Evolutionary conservation across 1,140 invertebrate species (phyloP).

Genomic region (Kradibia gibbosae): DNA sequence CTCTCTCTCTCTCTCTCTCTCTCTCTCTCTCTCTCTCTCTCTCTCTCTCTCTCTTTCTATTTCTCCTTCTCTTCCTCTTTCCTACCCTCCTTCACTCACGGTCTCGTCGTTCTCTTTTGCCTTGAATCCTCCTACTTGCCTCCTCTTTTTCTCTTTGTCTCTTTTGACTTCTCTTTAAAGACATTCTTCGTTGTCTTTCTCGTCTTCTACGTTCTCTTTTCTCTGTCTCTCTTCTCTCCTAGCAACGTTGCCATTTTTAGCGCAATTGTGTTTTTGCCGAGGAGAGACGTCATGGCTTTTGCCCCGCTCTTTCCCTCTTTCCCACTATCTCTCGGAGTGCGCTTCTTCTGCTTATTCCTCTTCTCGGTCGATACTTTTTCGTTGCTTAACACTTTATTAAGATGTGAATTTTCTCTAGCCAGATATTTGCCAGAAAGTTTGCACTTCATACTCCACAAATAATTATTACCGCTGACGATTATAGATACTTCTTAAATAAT

Average conservation of each 20-base stretch:
- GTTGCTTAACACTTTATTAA: background rate
- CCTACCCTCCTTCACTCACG: slow-evolving; percentile 41
- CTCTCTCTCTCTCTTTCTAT: slow-evolving; percentile 18
- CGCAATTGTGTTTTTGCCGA: slow-evolving; percentile 45
- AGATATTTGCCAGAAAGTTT: background rate
- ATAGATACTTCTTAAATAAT: no score
- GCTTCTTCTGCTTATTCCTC: slow-evolving; percentile 14
- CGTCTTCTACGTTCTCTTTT: background rate
- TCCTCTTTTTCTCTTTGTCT: slow-evolving; percentile 12
- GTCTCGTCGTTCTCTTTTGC: slow-evolving; percentile 44
- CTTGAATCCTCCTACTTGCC: slow-evolving; percentile 4
- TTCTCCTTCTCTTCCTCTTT: slow-evolving; percentile 10
- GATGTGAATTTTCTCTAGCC: background rate
- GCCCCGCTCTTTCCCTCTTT: background rate
- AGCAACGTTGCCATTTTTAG: slow-evolving; percentile 52
- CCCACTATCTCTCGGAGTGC: background rate
- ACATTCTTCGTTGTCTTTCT: slow-evolving; percentile 7
- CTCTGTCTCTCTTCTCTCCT: slow-evolving; percentile 34
- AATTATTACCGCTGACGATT: no score
- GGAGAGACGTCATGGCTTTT: slow-evolving; percentile 13
- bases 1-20: background rate
- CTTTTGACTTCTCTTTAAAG: slow-evolving; percentile 18
- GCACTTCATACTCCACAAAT: background rate
- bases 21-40: slow-evolving; percentile 24
- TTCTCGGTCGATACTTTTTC: slow-evolving; percentile 24